These are phyloP conservation scores for Linnaemya tessellans DNA, from an alignment of 2,888 invertebrate species.

Conservation along the genomic window DNA sequence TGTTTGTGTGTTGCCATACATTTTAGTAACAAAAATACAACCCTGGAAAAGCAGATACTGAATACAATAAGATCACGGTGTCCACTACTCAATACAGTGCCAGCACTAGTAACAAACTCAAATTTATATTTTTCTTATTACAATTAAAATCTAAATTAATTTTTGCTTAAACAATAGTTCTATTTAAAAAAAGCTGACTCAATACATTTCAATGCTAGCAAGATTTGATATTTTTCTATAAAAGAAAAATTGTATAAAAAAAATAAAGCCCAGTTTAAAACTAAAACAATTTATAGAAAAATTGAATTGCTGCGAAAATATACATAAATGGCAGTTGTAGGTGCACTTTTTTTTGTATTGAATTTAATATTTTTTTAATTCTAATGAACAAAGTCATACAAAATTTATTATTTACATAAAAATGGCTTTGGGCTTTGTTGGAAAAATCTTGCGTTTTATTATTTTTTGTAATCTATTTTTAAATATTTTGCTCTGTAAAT, in stretches of 20 bases:
- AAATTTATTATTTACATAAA: conserved; percentile 47
- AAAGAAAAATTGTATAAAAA: conserved; percentile 32
- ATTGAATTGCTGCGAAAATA: conserved; percentile 34
- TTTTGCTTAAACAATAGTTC: conserved; percentile 44
- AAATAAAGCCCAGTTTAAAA: conserved; percentile 30
- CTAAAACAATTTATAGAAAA: conserved; percentile 55
- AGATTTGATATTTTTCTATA: conserved; percentile 61
- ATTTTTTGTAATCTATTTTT: background rate
- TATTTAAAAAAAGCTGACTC: conserved; percentile 60
- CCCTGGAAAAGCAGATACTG: no score
- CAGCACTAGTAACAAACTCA: conserved; percentile 21
- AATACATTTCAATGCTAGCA: conserved; percentile 67
- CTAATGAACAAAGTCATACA: conserved; percentile 17
- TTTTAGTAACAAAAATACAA: no score
- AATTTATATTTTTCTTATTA: conserved; percentile 8
- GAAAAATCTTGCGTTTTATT: conserved; percentile 40
- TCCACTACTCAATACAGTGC: no score
- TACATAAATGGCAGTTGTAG: conserved; percentile 56
- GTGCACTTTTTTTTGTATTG: conserved; percentile 52
- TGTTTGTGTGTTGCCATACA: no score
- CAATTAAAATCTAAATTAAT: conserved; percentile 50
- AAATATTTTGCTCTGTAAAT: conserved; percentile 37
- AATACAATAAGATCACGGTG: no score
- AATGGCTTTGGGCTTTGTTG: conserved; percentile 33
- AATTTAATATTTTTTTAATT: conserved; percentile 13